phyloP scores from a whole-genome alignment of 2,888 invertebrate genomes.

The Stictocephala bisonia region DNA sequence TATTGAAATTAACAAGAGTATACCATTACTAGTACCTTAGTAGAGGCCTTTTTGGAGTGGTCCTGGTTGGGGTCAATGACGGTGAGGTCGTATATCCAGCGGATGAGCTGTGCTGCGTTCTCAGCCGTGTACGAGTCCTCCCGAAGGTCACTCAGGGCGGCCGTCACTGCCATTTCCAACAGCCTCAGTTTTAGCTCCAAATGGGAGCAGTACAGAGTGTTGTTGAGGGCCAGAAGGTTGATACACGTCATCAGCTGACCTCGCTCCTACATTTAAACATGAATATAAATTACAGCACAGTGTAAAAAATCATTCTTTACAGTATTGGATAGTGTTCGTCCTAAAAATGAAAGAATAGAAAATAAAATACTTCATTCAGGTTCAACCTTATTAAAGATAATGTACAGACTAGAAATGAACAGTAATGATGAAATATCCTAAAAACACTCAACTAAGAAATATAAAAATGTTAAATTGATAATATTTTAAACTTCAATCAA shows the following conservation, averaged over 20 bases:
- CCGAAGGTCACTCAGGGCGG: slow-evolving; percentile 69
- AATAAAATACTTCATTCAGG: too few species aligned
- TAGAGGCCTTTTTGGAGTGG: slow-evolving; percentile 67
- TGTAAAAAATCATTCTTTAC: too few species aligned
- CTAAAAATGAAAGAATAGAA: too few species aligned
- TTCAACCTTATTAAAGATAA: too few species aligned
- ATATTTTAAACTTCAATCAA: too few species aligned
- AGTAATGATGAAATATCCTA: too few species aligned
- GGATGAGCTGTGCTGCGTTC: slow-evolving; percentile 70
- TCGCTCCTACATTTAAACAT: too few species aligned
- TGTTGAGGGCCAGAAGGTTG: slow-evolving; percentile 69
- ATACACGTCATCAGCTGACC: slow-evolving; percentile 72
- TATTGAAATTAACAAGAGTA: not conserved
- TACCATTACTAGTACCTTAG: slow-evolving; percentile 61
- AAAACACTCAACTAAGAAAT: too few species aligned
- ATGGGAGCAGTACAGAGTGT: slow-evolving; percentile 69
- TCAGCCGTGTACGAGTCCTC: slow-evolving; percentile 64
- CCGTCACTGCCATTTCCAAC: slow-evolving; percentile 71
- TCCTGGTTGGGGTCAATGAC: slow-evolving; percentile 69
- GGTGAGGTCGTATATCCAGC: slow-evolving; percentile 70
- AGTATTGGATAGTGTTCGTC: too few species aligned
- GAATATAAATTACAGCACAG: too few species aligned
- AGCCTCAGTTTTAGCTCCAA: slow-evolving; percentile 69
- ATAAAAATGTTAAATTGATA: too few species aligned
- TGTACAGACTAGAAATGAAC: too few species aligned